Base-by-base conservation (phyloP, 2,888 invertebrate species). In the Ophion costatus region DNA sequence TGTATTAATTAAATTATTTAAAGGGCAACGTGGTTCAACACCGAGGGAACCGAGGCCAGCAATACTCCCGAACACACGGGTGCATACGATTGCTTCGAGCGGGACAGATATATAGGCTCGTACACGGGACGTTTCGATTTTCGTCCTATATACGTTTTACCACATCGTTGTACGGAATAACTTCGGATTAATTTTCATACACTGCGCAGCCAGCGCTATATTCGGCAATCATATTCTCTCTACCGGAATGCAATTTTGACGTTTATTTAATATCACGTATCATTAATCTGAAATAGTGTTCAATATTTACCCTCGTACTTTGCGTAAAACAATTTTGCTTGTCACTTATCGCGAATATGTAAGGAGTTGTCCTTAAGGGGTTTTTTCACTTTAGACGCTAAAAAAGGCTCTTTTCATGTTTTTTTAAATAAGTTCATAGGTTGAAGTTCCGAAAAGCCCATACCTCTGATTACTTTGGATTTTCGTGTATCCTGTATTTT, bases 1-100 rank as follows among this genome's bases (percentile, higher is more conserved):
- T 84, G 74, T 87, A 79, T 87, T 86, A 88, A 89, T 89, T 83
- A 79, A 88, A 88, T 89, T 80, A 78, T 67, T 61, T 66, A 67
- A 80, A 83, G 86, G 71, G 61, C 63, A 42, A 56, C 57, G 61
- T 73, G 76, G 29, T 24, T 71, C 56, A 59, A 56, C 42, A 59
- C 24, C 42, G 74, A 51, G 76, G 38, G 20, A 76, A 70, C 71
- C 33, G 71, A n/a, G 70, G 61, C 24, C 29, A 20, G 33, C 33
- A 38, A 24, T 63, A 33, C 45, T 42, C 14, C 2, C 17, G 7
- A 38, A 59, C n/a, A 59, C 38, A 29, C 33, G 59, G 45, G 29
- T 57, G 24, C 56, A 24, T 11, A 61, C 45, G 3, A 73, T 59
- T 38, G 71, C 38, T 22, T 7, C 59, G 38, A 42, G 59, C 45